Evolutionary conservation across 2,888 invertebrate species (phyloP), one percentile per base, ranked within the genome.

Genomic region (Agonopterix subpropinquella): DNA sequence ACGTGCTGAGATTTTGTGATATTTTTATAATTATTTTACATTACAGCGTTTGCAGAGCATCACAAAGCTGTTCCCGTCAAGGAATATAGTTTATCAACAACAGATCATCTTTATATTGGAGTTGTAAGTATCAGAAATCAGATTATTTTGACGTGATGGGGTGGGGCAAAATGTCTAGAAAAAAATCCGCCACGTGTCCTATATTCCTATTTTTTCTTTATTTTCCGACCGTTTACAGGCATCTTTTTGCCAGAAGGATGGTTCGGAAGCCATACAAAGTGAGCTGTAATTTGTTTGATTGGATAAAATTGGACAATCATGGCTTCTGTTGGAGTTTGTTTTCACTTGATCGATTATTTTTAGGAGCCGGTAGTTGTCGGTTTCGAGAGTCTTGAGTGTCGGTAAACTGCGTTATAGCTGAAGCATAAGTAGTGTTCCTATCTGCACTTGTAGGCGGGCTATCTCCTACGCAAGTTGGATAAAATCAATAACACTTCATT

Each of bases 1-100:
- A 88, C 85, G 88, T 88, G 87, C 86, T 80, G 78, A 74, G 75
- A 73, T 74, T 82, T 86, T 86, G 83, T 85, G 80, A 83, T 85
- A 86, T 85, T 84, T 80, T 78, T 61, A 66, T 69, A 78, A 73
- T 74, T 73, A 73, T 68, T 80, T 77, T 75, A 73, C 64, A 77
- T 84, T 80, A 65, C 75, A 77, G 72, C 70, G 65, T 67, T 67
- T 65, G 56, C 68, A 64, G 65, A 64, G 60, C 72, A 59, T 59
- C 67, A 53, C 56, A 61, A 65, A 71, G 64, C 64, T 60, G 67
- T 67, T 64, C 64, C 66, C 62, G 58, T 63, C 67, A 58, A 65
- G 65, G 62, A 60, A 64, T 66, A 67, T 72, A 72, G 68, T 70
- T 74, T 74, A 69, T 55, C 68, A 71, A 70, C 70, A 73, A 64